phyloP scores from a whole-genome alignment of 2,113 vertebrate species.

The Henicopernis longicauda region DNA sequence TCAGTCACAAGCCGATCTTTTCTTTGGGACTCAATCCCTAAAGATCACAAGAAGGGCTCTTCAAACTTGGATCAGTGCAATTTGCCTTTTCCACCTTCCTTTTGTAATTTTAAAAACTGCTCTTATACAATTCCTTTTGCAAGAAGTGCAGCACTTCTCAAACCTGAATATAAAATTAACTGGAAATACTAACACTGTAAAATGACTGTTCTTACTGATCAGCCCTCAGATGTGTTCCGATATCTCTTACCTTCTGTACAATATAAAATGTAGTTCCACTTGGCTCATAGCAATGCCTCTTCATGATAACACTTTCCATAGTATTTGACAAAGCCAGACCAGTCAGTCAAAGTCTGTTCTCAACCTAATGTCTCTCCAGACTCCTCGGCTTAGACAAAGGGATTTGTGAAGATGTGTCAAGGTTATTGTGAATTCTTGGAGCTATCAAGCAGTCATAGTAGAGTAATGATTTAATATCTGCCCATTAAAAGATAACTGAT shows the following conservation, averaged over 20 bases:
- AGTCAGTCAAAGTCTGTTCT: background rate
- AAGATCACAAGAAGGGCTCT: conserved; percentile 48
- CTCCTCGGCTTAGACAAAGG: conserved; percentile 17
- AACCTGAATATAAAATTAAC: conserved; percentile 50
- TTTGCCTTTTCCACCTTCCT: conserved; percentile 47
- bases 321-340: conserved; percentile 7
- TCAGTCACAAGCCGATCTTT: conserved; percentile 6
- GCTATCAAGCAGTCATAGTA: background rate
- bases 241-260: background rate
- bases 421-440: background rate
- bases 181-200: conserved; percentile 30
- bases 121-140: conserved; percentile 34
- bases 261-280: conserved; percentile 9
- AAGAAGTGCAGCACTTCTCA: conserved; percentile 44
- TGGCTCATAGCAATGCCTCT: background rate
- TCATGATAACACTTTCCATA: background rate
- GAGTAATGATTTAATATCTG: background rate
- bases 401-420: background rate
- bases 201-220: conserved; percentile 23
- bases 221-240: background rate
- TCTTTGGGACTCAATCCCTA: conserved; percentile 6
- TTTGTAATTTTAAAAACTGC: conserved; percentile 36
- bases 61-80: conserved; percentile 41
- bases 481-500: background rate
- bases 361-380: background rate